Evolutionary conservation across 1,140 invertebrate species (phyloP).

Genomic region (Polypedilum pembai): DNA sequence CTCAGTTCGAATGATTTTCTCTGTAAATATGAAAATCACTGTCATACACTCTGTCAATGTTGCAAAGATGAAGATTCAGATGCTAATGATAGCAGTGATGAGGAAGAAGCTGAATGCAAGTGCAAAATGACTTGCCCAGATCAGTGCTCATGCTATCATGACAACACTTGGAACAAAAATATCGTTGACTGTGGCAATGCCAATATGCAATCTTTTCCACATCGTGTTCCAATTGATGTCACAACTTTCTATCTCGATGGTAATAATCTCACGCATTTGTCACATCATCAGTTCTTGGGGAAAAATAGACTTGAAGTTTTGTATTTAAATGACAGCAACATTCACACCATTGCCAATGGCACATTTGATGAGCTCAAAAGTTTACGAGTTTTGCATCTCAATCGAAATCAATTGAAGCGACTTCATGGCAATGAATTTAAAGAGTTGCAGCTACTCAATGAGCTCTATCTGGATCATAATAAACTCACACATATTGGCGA

Average conservation of each 20-base stretch:
- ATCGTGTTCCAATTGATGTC: constrained; percentile 86
- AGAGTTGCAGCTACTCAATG: constrained; percentile 63
- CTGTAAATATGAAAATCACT: constrained; percentile 84
- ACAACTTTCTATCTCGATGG: constrained; percentile 84
- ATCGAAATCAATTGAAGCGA: constrained; percentile 66
- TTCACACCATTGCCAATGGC: constrained; percentile 78
- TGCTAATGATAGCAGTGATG: not conserved
- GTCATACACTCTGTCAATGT: constrained; percentile 83
- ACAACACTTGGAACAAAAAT: constrained; percentile 85
- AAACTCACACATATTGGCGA: constrained; percentile 62
- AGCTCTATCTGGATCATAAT: constrained; percentile 82
- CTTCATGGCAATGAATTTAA: constrained; percentile 78
- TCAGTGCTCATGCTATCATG: constrained; percentile 87
- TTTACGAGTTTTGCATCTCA: constrained; percentile 70
- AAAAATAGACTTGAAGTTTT: constrained; percentile 75
- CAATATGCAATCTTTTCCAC: constrained; percentile 66
- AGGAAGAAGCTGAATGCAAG: constrained; percentile 63
- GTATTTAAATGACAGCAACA: constrained; percentile 76
- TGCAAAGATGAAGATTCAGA: constrained; percentile 46
- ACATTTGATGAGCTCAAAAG: constrained; percentile 83
- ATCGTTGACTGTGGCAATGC: constrained; percentile 79
- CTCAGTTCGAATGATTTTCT: constrained; percentile 80
- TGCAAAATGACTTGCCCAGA: constrained; percentile 91
- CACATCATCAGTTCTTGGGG: constrained; percentile 84
- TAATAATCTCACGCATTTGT: constrained; percentile 67